Evolutionary conservation across 2,797 vertebrate species (phyloP).

Genomic region (Tragopan temminckii): DNA sequence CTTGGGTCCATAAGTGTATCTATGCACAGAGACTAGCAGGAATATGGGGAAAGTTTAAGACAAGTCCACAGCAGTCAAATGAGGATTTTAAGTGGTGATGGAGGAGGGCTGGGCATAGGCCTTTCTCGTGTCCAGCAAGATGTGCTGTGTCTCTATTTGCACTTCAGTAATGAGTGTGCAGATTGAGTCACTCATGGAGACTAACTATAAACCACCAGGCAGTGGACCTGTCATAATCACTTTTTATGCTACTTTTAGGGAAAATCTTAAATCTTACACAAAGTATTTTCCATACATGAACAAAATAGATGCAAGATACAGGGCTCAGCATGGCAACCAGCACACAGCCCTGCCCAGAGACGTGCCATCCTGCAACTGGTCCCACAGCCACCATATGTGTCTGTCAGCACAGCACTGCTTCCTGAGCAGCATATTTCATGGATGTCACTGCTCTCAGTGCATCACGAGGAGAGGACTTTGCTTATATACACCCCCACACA

Average conservation of each 20-base stretch:
- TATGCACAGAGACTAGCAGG: not conserved
- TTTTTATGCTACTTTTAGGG: not conserved
- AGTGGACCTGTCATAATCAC: not conserved
- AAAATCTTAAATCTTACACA: not conserved
- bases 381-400: not conserved
- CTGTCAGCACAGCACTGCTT: slow-evolving; percentile 14
- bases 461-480: not conserved
- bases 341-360: not conserved
- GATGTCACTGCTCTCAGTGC: not conserved
- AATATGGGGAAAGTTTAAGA: not conserved
- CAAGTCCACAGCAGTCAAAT: not conserved
- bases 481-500: not conserved
- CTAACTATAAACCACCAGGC: not conserved
- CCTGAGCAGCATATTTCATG: slow-evolving; percentile 13
- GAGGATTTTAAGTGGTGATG: not conserved
- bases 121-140: not conserved
- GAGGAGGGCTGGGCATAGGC: not conserved
- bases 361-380: slow-evolving; percentile 34
- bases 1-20: not conserved
- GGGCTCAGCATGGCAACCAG: not conserved
- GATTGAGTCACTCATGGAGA: not conserved
- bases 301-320: not conserved
- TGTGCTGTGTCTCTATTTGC: fast-evolving
- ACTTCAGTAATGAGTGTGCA: not conserved
- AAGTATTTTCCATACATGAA: not conserved